Conservation (phyloP, 2,888 invertebrate genomes). For the Cephus nigrinus region DNA sequence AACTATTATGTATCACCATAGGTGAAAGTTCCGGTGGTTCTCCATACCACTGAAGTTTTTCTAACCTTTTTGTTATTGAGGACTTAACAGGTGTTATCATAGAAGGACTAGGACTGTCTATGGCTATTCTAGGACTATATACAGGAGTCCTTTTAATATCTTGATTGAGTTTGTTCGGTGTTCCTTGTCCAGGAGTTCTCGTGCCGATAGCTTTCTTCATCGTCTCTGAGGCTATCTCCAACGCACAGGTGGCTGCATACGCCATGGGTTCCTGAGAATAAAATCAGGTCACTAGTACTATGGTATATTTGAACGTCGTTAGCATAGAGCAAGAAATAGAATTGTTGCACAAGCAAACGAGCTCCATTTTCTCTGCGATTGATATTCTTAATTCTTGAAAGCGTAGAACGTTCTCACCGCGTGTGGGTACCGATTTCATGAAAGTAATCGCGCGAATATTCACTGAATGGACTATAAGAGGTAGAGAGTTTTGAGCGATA, state of each 20-base stretch:
- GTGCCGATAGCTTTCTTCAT: conserved; percentile 42
- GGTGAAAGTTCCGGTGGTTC: conserved; percentile 71
- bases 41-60: conserved; percentile 69
- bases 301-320: background rate
- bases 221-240: conserved; percentile 44
- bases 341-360: background rate
- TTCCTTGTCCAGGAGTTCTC: conserved; percentile 21
- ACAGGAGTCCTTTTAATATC: background rate
- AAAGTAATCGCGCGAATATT: conserved; percentile 5
- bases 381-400: background rate
- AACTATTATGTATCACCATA: conserved; percentile 65
- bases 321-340: background rate
- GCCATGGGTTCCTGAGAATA: conserved; percentile 39
- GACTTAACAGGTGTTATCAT: conserved; percentile 18
- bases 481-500: conserved; percentile 1
- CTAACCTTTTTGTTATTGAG: conserved; percentile 62
- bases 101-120: background rate
- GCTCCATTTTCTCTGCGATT: background rate
- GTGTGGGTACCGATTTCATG: background rate
- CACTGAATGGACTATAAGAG: background rate
- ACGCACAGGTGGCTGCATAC: conserved; percentile 44
- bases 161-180: conserved; percentile 12
- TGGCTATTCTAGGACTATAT: conserved; percentile 9
- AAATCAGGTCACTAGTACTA: background rate
- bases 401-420: background rate